Conservation (phyloP, 2,888 invertebrate genomes). For the Eristalis arbustorum region DNA sequence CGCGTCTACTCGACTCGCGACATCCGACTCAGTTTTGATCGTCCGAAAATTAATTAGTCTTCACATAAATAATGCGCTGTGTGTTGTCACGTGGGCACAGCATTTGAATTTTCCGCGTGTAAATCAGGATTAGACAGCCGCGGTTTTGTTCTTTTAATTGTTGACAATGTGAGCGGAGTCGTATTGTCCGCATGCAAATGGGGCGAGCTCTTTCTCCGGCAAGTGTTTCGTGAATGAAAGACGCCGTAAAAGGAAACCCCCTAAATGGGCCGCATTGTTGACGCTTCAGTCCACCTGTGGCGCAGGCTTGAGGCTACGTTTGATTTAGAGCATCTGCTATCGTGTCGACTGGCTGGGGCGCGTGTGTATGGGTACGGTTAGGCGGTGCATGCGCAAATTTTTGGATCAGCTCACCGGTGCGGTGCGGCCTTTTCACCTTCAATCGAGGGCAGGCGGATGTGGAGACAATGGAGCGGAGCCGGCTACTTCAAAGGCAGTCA, state of each 20-base stretch:
- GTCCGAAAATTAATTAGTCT: slow-evolving; percentile 8
- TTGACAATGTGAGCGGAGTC: slow-evolving; percentile 20
- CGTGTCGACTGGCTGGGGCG: not conserved
- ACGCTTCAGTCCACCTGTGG: not conserved
- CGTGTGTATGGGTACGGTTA: not conserved
- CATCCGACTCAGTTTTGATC: slow-evolving; percentile 24
- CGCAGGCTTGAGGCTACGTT: not conserved
- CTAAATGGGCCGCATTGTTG: not conserved
- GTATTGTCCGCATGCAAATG: slow-evolving; percentile 41
- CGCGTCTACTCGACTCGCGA: not conserved
- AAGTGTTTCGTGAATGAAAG: not conserved
- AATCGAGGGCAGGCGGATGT: slow-evolving; percentile 15
- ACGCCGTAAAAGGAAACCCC: not conserved
- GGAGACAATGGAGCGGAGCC: not conserved
- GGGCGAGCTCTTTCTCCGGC: slow-evolving; percentile 17
- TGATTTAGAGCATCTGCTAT: slow-evolving; percentile 7
- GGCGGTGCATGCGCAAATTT: slow-evolving; percentile 19
- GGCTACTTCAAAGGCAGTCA: slow-evolving; percentile 20
- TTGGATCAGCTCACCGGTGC: not conserved
- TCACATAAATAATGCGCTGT: slow-evolving; percentile 5
- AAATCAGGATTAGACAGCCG: slow-evolving; percentile 42
- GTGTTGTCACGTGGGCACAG: slow-evolving; percentile 53
- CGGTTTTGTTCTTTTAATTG: slow-evolving; percentile 16
- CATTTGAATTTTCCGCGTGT: slow-evolving; percentile 44
- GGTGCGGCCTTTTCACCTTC: not conserved